Base-by-base conservation (phyloP, 2,113 vertebrate species). In the Muscicapa adusta region DNA sequence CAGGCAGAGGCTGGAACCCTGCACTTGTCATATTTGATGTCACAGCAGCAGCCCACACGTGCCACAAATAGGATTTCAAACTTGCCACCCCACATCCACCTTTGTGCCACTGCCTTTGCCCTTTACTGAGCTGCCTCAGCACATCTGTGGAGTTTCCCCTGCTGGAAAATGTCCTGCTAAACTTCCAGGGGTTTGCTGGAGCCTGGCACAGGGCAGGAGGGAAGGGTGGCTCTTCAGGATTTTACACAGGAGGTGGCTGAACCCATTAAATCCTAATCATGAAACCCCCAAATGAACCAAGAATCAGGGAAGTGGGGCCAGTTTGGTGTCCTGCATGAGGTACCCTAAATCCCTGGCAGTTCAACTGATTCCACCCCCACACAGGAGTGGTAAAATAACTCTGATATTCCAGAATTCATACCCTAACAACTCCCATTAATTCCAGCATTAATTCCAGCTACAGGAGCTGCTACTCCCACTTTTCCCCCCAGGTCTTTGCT, bases 251-350 rank as follows among this genome's bases (percentile, higher is more conserved):
- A 57, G 6, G 5, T 23, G 57, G 60, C n/a, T 62, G 80, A 89
- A 26, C 24, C 2, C 1, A 3, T 58, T 7, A 19, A 63, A 68
- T 22, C 6, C 23, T 18, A 8, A 51, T 18, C 17, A 15, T 0
- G 1, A 63, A 86, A 70, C 43, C 12, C 0, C 10, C 50, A 60
- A 1, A 1, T 1, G 1, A 60, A 40, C 14, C 42, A 75, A 31
- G 15, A 22, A 24, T 18, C 18, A 10, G 43, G n/a, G 63, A 42
- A 67, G 4, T 0, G 2, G 12, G 31, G 26, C 12, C 54, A 28
- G 18, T 54, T 71, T 68, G 12, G 14, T 57, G 16, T 45, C 23
- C 43, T 68, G 0, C 7, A 7, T 0, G 3, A 42, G 12, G 26
- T 1, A 8, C 18, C 18, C 53, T 5, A 48, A 72, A 70, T 6